Conservation (phyloP, 2,888 invertebrate species). For the Drosophila mimetica region DNA sequence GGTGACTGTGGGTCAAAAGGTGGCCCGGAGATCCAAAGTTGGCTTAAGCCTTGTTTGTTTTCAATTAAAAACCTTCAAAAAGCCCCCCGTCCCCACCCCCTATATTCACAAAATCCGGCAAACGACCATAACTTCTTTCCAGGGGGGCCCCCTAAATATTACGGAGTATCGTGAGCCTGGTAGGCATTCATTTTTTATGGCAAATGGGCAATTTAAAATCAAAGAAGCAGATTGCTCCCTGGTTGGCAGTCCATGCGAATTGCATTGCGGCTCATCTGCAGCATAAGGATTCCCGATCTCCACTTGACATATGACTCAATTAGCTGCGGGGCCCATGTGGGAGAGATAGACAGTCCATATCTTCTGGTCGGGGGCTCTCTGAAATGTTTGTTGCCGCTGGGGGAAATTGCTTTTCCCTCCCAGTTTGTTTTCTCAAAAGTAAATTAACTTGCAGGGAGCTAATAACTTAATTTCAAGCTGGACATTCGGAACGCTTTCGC, state of each 20-base stretch:
- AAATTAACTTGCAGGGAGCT: not conserved
- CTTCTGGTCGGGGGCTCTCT: not conserved
- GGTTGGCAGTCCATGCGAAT: slow-evolving; percentile 40
- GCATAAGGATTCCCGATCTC: slow-evolving; percentile 20
- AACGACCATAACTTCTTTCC: not conserved
- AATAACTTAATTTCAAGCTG: not conserved
- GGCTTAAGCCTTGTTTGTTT: slow-evolving; percentile 71
- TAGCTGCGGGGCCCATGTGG: slow-evolving; percentile 31
- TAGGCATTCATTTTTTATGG: slow-evolving; percentile 31
- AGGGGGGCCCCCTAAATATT: not conserved
- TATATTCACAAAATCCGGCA: not conserved
- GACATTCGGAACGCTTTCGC: too few relatives aligned
- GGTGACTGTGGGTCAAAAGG: slow-evolving; percentile 15
- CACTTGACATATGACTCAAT: slow-evolving; percentile 59
- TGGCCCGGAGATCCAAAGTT: slow-evolving; percentile 26
- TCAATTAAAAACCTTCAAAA: slow-evolving; percentile 69
- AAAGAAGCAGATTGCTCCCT: slow-evolving; percentile 52
- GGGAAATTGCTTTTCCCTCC: slow-evolving; percentile 1
- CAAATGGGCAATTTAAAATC: slow-evolving; percentile 24
- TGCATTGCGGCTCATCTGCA: slow-evolving; percentile 28
- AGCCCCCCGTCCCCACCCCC: not conserved
- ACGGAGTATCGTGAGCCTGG: not conserved
- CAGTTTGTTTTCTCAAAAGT: not conserved
- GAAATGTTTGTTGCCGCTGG: slow-evolving; percentile 12
- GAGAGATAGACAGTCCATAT: not conserved